phyloP scores from a whole-genome alignment of 2,113 vertebrate species.

The Murina feae region DNA sequence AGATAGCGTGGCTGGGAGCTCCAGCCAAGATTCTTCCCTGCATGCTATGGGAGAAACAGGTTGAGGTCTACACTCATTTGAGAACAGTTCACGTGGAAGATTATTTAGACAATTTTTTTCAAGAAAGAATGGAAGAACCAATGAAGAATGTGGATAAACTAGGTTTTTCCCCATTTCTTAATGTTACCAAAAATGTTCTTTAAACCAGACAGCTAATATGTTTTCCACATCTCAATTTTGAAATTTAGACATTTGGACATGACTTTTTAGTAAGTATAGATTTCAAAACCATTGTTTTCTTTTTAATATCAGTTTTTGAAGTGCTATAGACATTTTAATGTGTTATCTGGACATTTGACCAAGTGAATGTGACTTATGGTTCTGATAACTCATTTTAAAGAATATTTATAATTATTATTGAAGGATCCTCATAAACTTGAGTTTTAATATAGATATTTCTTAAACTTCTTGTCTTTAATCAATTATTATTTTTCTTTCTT shows the following conservation, averaged over 20 bases:
- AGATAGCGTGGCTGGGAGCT: too few species aligned
- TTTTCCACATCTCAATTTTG: not conserved
- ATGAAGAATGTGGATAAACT: not conserved
- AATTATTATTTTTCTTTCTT: not conserved
- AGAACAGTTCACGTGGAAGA: not conserved
- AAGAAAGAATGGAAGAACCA: not conserved
- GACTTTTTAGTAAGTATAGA: not conserved
- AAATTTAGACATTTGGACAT: not conserved
- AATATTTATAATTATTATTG: not conserved
- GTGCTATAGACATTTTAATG: not conserved
- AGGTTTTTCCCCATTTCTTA: not conserved
- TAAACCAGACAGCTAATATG: not conserved
- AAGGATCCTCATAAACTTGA: not conserved
- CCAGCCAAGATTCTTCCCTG: too few species aligned
- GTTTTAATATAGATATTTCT: not conserved
- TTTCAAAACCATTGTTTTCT: not conserved
- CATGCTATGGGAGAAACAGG: not conserved
- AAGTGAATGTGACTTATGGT: not conserved
- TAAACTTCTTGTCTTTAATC: not conserved
- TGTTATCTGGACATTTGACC: not conserved
- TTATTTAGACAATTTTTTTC: conserved; percentile 6
- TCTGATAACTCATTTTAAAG: not conserved
- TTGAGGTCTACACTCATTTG: not conserved
- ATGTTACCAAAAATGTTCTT: not conserved
- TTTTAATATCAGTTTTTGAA: not conserved